Percentiles rank a stretch among this genome's conserved stretches.
Evolutionary conservation across 2,113 vertebrate species (phyloP).

Genomic region (Tachycineta bicolor): DNA sequence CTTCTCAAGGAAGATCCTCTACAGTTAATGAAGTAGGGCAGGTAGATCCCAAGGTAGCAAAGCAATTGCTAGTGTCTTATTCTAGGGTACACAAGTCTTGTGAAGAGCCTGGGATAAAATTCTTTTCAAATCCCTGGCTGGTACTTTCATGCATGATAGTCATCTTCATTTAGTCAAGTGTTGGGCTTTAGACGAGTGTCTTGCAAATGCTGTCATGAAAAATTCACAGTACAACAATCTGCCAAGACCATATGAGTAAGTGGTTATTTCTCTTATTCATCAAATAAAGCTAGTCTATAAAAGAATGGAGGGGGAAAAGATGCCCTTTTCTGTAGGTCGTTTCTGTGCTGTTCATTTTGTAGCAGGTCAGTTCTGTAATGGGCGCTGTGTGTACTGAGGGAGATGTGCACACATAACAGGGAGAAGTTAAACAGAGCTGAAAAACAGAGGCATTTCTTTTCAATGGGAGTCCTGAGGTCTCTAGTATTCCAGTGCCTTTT

Average conservation of each 20-base stretch:
- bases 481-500: not conserved
- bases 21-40: not conserved
- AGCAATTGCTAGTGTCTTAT: not conserved
- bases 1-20: not conserved
- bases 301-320: not conserved
- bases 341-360: not conserved
- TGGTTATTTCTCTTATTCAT: not conserved
- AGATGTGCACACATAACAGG: not conserved
- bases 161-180: not conserved
- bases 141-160: not conserved
- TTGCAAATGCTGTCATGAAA: not conserved
- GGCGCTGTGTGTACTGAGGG: rapidly evolving
- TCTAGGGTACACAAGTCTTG: not conserved
- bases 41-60: not conserved
- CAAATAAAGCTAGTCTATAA: not conserved
- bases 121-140: not conserved
- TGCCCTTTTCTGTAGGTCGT: not conserved
- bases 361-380: not conserved
- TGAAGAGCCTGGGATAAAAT: not conserved
- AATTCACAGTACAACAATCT: not conserved
- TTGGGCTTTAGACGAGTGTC: not conserved
- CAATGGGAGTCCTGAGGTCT: not conserved
- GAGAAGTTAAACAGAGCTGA: not conserved
- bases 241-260: not conserved
- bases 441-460: not conserved